Conservation (phyloP, 2,797 vertebrate species). For the Chrysolophus pictus region DNA sequence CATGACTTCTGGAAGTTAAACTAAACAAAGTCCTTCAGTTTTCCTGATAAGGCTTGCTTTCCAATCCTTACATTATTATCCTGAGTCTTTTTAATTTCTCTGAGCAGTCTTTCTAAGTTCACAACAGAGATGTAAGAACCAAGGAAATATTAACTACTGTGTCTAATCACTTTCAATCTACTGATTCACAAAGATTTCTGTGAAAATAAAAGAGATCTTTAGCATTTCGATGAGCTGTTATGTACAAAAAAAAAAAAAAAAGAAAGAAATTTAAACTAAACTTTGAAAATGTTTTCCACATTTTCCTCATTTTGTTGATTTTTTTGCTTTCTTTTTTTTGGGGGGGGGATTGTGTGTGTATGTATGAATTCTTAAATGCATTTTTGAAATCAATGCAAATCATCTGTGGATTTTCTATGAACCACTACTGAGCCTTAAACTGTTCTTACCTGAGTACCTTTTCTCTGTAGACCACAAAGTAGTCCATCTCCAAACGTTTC, state of each 20-base stretch:
- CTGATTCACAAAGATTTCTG: not conserved
- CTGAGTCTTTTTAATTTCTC: not conserved
- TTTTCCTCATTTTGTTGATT: not conserved
- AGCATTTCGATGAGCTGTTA: not conserved
- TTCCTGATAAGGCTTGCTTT: not conserved
- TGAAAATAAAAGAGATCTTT: not conserved
- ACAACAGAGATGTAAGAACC: not conserved
- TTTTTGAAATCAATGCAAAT: not conserved
- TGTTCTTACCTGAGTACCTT: not conserved
- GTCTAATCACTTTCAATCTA: not conserved
- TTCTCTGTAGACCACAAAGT: not conserved
- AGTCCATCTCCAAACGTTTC: not conserved
- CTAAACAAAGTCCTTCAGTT: not conserved
- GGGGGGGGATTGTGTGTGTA: not conserved
- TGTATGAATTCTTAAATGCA: not conserved
- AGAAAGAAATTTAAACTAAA: not conserved
- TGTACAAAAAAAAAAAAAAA: not conserved
- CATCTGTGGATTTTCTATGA: not conserved
- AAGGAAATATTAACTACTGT: not conserved
- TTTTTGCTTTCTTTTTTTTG: not conserved
- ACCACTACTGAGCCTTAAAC: not conserved
- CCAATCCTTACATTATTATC: not conserved
- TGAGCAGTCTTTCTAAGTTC: not conserved
- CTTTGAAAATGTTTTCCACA: not conserved
- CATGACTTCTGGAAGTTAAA: not conserved